These are phyloP conservation scores for Sparus aurata DNA, from an alignment of 2,797 vertebrate species.

Conservation along the genomic window DNA sequence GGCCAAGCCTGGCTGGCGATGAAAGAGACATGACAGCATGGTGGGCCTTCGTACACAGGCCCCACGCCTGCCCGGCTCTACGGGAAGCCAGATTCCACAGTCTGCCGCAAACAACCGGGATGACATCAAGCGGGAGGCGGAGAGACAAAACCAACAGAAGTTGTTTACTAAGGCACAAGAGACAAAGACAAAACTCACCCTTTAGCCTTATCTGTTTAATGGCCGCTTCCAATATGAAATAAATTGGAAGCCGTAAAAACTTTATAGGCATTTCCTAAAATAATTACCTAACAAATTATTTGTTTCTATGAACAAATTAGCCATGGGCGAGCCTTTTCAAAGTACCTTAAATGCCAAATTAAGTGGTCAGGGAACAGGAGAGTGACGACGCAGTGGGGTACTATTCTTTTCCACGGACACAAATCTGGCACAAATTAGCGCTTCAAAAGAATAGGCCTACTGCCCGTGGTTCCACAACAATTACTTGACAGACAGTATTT, in stretches of 20 bases:
- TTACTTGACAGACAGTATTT: constrained; percentile 35
- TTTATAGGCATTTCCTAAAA: constrained; percentile 31
- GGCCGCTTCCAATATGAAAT: constrained; percentile 17
- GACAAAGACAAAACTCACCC: constrained; percentile 57
- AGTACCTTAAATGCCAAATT: constrained; percentile 55
- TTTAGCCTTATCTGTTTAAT: constrained; percentile 30
- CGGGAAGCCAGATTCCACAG: constrained; percentile 80
- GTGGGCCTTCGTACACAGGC: constrained; percentile 77
- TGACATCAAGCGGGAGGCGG: constrained; percentile 69
- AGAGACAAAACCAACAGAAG: constrained; percentile 76
- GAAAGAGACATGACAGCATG: constrained; percentile 85
- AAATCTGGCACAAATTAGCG: constrained; percentile 37
- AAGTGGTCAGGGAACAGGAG: constrained; percentile 44
- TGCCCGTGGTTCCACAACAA: constrained; percentile 16
- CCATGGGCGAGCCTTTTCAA: constrained; percentile 49
- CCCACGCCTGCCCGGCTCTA: constrained; percentile 78
- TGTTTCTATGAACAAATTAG: constrained; percentile 54
- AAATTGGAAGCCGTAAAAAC: constrained; percentile 25
- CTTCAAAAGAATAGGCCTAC: constrained; percentile 19
- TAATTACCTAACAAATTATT: constrained; percentile 45
- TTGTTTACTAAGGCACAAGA: constrained; percentile 70
- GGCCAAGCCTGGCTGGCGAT: constrained; percentile 83
- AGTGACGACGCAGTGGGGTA: constrained; percentile 17
- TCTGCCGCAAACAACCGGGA: constrained; percentile 79
- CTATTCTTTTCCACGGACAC: constrained; percentile 36